phyloP scores from a whole-genome alignment of 2,888 invertebrate species.

The Euzophera pinguis region DNA sequence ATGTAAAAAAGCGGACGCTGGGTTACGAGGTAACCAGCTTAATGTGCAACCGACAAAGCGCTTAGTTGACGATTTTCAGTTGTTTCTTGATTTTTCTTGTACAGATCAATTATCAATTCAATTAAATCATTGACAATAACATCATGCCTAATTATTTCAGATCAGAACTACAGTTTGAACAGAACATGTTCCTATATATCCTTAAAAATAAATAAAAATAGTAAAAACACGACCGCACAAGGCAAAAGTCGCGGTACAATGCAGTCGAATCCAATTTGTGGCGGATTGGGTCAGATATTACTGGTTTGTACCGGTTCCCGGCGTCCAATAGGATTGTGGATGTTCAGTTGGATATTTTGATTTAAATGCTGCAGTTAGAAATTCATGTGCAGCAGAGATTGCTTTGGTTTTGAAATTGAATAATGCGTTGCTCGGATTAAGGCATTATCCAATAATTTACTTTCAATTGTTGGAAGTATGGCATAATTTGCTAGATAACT shows the following conservation, averaged over 20 bases:
- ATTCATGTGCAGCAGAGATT: background rate
- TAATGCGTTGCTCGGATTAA: background rate
- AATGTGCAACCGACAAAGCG: too few relatives aligned
- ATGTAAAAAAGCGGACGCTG: too few relatives aligned
- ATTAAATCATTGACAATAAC: too few relatives aligned
- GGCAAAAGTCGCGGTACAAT: slow-evolving; percentile 28
- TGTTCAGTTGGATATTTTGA: slow-evolving; percentile 20
- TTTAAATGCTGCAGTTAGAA: slow-evolving; percentile 10
- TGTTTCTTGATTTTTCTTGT: too few relatives aligned
- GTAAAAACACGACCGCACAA: slow-evolving; percentile 9
- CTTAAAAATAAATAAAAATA: slow-evolving; percentile 13
- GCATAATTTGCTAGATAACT: too few relatives aligned
- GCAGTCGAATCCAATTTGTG: slow-evolving; percentile 61
- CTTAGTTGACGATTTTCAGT: too few relatives aligned
- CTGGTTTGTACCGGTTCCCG: slow-evolving; percentile 33
- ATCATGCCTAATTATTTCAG: too few relatives aligned
- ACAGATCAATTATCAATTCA: too few relatives aligned
- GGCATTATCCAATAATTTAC: background rate
- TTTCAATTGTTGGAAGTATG: too few relatives aligned
- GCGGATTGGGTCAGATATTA: slow-evolving; percentile 54
- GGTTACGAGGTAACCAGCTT: too few relatives aligned
- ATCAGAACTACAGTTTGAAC: background rate
- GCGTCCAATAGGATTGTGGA: slow-evolving; percentile 15
- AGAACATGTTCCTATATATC: background rate
- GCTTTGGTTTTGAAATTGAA: slow-evolving; percentile 4